Base-by-base conservation (phyloP, 2,888 invertebrate species). In the Aquatica leii region DNA sequence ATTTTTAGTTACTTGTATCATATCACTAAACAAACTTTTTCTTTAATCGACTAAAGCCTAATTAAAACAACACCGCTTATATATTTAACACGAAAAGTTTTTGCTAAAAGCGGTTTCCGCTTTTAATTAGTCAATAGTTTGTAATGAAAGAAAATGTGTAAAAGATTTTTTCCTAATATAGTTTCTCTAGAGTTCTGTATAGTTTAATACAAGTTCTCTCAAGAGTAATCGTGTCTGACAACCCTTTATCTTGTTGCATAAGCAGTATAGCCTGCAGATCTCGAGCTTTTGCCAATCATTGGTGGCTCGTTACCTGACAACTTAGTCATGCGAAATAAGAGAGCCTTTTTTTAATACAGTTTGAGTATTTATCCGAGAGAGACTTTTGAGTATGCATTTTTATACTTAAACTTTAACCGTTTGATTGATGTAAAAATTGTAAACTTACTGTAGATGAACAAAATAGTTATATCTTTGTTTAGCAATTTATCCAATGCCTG, bases 101-200 rank as follows among this genome's bases (percentile, higher is more conserved):
- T n/a, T n/a, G n/a, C n/a, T n/a, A n/a, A n/a, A n/a, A n/a, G n/a
- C n/a, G n/a, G n/a, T n/a, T n/a, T n/a, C n/a, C n/a, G n/a, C n/a
- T n/a, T n/a, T n/a, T n/a, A n/a, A n/a, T n/a, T n/a, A n/a, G n/a
- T n/a, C n/a, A n/a, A n/a, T n/a, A n/a, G n/a, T n/a, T n/a, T n/a
- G n/a, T n/a, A n/a, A n/a, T n/a, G n/a, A n/a, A n/a, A n/a, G n/a
- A 41, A 60, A 31, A 46, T 43, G 46, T 15, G 43, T 8, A 43
- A 21, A 8, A 48, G 24, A 37, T 37, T 2, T 37, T 37, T 37
- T 8, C 12, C 24, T 56, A 21, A 40, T 48, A 24, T 56, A 31
- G 18, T 43, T 43, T 3, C 14, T 43, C 15, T 15, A 43, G 18
- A 15, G 18, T 5, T 43, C 15, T 43, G 15, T 18, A 43, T 11